These are phyloP conservation scores for Okamejei kenojei DNA, from an alignment of 2,797 vertebrate species.

Conservation along the genomic window DNA sequence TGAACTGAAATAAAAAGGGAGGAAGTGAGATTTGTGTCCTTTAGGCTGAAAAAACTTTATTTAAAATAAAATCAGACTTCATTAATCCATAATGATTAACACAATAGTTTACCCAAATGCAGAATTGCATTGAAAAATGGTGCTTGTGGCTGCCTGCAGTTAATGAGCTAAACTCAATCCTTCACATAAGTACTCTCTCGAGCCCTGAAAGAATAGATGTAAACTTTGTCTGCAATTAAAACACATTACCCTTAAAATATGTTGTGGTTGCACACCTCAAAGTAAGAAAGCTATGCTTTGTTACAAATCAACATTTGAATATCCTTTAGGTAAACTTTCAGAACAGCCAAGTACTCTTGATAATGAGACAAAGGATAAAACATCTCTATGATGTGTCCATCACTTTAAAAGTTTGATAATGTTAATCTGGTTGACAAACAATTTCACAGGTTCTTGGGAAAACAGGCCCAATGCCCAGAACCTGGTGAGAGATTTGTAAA, in stretches of 20 bases:
- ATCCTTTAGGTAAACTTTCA: background rate
- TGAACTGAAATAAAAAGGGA: background rate
- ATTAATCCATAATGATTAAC: background rate
- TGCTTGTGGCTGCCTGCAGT: background rate
- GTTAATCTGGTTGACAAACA: conserved; percentile 41
- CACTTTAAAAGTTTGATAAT: conserved; percentile 36
- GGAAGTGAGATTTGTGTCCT: background rate
- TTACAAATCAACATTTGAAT: conserved; percentile 12
- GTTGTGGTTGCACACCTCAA: background rate
- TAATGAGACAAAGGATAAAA: background rate
- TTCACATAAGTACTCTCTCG: background rate
- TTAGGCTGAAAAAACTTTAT: background rate
- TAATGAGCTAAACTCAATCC: background rate
- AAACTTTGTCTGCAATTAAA: conserved; percentile 5
- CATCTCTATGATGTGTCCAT: background rate
- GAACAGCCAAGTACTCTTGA: conserved; percentile 8
- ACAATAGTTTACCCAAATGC: background rate
- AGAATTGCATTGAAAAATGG: background rate
- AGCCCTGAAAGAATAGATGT: background rate
- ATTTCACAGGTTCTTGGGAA: conserved; percentile 39
- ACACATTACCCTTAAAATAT: conserved; percentile 18
- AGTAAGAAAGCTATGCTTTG: background rate
- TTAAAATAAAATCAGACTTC: background rate
- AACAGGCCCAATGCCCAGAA: conserved; percentile 39
- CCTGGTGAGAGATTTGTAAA: conserved; percentile 35